phyloP scores from a whole-genome alignment of 2,797 vertebrate species.

The Strix occidentalis region DNA sequence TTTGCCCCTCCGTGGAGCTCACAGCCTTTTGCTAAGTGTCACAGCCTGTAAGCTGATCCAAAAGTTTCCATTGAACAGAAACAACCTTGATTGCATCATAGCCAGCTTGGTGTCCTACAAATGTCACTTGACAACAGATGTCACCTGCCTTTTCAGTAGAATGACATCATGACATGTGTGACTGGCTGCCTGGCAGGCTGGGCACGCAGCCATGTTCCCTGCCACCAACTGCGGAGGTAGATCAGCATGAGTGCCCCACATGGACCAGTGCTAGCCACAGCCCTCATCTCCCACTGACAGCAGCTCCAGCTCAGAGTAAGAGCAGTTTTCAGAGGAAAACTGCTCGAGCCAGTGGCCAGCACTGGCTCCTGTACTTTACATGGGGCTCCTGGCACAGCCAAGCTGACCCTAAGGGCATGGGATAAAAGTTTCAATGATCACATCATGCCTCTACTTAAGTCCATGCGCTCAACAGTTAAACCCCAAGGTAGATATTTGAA shows the following conservation, averaged over 20 bases:
- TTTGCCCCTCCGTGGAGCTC: neutral
- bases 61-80: constrained; percentile 76
- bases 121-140: constrained; percentile 69
- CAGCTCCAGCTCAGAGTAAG: neutral
- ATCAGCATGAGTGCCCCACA: neutral
- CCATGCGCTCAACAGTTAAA: neutral
- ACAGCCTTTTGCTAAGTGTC: neutral
- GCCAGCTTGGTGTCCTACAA: constrained; percentile 37
- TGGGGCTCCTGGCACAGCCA: neutral
- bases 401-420: neutral
- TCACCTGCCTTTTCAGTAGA: constrained; percentile 63
- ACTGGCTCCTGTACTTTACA: neutral
- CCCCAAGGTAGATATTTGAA: neutral
- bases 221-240: neutral
- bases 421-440: neutral
- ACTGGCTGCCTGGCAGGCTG: constrained; percentile 5
- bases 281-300: neutral
- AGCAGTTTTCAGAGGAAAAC: neutral
- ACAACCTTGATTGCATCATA: constrained; percentile 76
- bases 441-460: neutral
- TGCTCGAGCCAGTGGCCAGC: neutral
- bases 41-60: constrained; percentile 69
- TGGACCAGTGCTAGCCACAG: neutral
- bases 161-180: constrained; percentile 71
- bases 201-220: neutral